Base-by-base conservation (phyloP, 2,113 vertebrate genomes). In the Phocoena phocoena region DNA sequence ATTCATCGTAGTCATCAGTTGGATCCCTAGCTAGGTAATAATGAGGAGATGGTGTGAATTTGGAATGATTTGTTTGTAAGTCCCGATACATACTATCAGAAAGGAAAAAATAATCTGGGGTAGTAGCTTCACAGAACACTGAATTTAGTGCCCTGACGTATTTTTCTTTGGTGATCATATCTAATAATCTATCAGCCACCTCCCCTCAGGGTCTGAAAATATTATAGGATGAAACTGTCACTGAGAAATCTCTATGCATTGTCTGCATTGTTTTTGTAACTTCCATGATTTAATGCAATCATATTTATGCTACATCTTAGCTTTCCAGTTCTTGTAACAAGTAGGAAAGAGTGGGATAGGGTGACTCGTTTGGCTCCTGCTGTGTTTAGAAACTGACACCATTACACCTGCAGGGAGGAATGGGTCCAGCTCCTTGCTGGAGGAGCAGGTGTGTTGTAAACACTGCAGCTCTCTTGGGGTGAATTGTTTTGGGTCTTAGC, bases 1-100 rank as follows among this genome's bases (percentile, higher is more conserved):
- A 3, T 14, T 68, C 31, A 3, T 7, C 50, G 38, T 28, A 0
- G 2, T 31, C 18, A 73, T 15, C 33, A 17, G 1, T 28, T 0
- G 0, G 13, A 11, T 50, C 11, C 68, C 70, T 55, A 2, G n/a
- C 8, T 33, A 18, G 62, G 33, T 25, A 13, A 53, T 44, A 50
- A 55, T 13, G 77, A 80, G 38, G 20, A 84, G 84, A 58, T 1
- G 11, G 31, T 10, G 0, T 36, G 85, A 26, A 26, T 82, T 41
- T 71, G 55, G 85, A 23, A 11, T 41, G 33, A 21, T 62, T 2
- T 3, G 18, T 83, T 31, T 17, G 8, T 21, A 71, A 13, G 53
- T 71, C 47, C 23, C 18, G 68, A 0, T 36, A 26, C 1, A 3
- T 28, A 33, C 21, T 31, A 4, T 70, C n/a, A 5, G 76, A 26